A percentile compares a stretch with the other conserved stretches of the same genome.
Evolutionary conservation across 92 coral and sea anemone genomes (phyloP).

Genomic region (Paragorgia papillata): DNA sequence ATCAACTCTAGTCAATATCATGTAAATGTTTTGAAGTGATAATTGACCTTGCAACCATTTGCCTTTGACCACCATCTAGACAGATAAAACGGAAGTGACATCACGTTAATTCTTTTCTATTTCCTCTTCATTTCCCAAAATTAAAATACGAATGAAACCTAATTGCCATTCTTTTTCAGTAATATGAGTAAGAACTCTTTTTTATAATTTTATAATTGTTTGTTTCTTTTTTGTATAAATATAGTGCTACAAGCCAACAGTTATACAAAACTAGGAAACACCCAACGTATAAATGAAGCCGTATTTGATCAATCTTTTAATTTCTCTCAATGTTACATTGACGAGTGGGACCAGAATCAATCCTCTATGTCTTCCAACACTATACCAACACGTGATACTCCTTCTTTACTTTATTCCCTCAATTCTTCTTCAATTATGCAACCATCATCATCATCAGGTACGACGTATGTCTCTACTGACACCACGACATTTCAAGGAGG

Average conservation of each 20-base stretch:
- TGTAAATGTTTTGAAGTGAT: too few relatives aligned
- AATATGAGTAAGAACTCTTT: neutral
- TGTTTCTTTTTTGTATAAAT: neutral
- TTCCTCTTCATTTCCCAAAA: too few relatives aligned
- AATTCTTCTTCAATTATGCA: conserved; percentile 11
- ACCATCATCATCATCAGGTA: conserved; percentile 72
- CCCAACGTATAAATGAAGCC: conserved; percentile 5
- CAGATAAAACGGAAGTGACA: too few relatives aligned
- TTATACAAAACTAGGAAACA: neutral
- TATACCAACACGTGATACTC: conserved; percentile 3
- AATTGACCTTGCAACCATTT: too few relatives aligned
- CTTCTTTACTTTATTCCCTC: conserved; percentile 8
- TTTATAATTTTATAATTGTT: neutral
- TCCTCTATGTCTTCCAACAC: conserved; percentile 12
- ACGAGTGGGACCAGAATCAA: conserved; percentile 2
- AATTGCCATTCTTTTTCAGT: too few relatives aligned
- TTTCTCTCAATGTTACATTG: conserved; percentile 11
- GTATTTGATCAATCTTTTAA: conserved; percentile 3
- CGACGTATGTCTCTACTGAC: conserved; percentile 4
- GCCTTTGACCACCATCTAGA: too few relatives aligned
- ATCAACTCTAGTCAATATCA: too few relatives aligned
- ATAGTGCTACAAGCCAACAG: conserved; percentile 3
- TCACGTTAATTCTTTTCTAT: too few relatives aligned
- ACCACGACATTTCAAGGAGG: conserved; percentile 66
- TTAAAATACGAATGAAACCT: too few relatives aligned